These are phyloP conservation scores for Halichoeres trimaculatus DNA, from an alignment of 2,113 vertebrate genomes.

Conservation along the genomic window DNA sequence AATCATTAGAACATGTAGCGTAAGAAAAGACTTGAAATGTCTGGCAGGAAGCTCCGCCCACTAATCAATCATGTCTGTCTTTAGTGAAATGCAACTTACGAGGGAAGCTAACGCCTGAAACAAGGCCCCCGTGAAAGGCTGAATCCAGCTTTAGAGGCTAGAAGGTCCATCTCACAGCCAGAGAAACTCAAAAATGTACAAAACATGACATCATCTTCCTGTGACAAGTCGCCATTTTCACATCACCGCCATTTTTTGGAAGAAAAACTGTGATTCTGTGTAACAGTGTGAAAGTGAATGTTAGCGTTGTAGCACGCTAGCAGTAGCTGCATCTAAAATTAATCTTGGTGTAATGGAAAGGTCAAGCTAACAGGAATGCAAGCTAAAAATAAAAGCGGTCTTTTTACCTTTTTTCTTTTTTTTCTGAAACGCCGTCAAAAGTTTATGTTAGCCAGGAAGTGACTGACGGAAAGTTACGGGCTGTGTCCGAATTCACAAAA, in stretches of 20 bases:
- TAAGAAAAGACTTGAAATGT: constrained; percentile 50
- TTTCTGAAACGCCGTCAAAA: too few relatives aligned
- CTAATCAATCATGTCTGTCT: constrained; percentile 37
- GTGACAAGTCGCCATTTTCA: background rate
- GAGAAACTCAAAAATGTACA: constrained; percentile 23
- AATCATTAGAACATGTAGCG: constrained; percentile 44
- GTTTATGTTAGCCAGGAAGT: too few relatives aligned
- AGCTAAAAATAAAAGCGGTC: too few relatives aligned
- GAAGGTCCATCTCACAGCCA: constrained; percentile 59
- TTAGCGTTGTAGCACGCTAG: too few relatives aligned
- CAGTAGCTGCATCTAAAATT: too few relatives aligned
- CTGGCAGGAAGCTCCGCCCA: constrained; percentile 45
- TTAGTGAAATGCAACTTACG: constrained; percentile 35
- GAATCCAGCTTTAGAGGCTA: constrained; percentile 16
- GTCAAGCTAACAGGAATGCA: too few relatives aligned
- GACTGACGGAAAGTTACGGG: too few relatives aligned
- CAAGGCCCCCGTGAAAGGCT: constrained; percentile 7
- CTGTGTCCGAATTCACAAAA: too few relatives aligned
- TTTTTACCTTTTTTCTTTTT: too few relatives aligned
- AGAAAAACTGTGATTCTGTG: background rate
- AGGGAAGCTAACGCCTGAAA: constrained; percentile 28
- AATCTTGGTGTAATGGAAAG: too few relatives aligned
- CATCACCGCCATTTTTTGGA: background rate
- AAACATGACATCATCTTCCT: constrained; percentile 62
- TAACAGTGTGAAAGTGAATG: too few relatives aligned